Conservation (phyloP, 2,888 invertebrate species). For the Molorchus minor region DNA sequence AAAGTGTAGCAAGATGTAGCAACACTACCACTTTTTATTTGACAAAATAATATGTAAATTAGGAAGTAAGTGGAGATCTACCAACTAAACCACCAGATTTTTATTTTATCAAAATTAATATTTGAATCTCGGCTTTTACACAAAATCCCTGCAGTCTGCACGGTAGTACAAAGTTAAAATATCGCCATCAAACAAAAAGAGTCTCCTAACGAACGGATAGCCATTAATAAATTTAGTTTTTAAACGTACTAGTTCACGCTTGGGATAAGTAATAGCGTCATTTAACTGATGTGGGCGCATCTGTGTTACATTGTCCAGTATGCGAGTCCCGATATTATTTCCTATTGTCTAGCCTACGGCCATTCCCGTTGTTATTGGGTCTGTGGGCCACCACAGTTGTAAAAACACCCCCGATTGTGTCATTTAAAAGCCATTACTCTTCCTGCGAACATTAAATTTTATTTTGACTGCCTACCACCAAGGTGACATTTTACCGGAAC, state of each 20-base stretch:
- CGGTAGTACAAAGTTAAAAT: background rate
- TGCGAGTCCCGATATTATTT: slow-evolving; percentile 34
- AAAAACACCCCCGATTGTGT: slow-evolving; percentile 43
- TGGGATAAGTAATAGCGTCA: slow-evolving; percentile 25
- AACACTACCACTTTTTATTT: no score
- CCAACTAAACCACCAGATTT: no score
- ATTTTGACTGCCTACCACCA: slow-evolving; percentile 38
- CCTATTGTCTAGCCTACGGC: slow-evolving; percentile 34
- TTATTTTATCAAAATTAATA: no score
- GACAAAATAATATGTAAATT: no score
- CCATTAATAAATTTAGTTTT: slow-evolving; percentile 15
- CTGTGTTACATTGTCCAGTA: slow-evolving; percentile 36
- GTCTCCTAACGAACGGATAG: background rate
- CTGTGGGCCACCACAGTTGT: slow-evolving; percentile 41
- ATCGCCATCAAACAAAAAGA: background rate
- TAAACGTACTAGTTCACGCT: slow-evolving; percentile 14
- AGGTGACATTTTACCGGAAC: slow-evolving; percentile 32
- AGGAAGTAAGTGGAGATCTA: no score
- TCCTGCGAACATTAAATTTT: slow-evolving; percentile 34
- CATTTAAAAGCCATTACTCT: slow-evolving; percentile 44
- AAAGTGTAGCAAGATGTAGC: no score
- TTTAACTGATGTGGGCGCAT: slow-evolving; percentile 42
- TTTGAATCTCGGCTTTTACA: no score
- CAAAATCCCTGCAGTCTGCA: no score
- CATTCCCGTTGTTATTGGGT: slow-evolving; percentile 31